phyloP scores from a whole-genome alignment of 2,113 vertebrate species.

The Burhinus oedicnemus region DNA sequence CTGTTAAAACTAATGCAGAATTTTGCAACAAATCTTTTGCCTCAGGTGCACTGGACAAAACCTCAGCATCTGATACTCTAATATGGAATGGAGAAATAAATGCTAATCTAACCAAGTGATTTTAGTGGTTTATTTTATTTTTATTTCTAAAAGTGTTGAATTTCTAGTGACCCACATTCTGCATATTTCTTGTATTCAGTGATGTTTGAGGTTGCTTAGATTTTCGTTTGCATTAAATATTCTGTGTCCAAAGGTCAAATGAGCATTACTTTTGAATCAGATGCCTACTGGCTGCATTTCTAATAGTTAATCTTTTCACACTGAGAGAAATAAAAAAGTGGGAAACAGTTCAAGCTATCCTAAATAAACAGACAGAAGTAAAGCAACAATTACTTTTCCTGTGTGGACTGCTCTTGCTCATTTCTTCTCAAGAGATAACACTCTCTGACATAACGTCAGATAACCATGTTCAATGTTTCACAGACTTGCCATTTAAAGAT shows the following conservation, averaged over 20 bases:
- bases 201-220: constrained; percentile 32
- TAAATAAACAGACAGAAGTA: constrained; percentile 66
- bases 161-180: constrained; percentile 10
- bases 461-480: constrained; percentile 65
- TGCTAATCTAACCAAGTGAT: constrained; percentile 14
- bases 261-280: constrained; percentile 60
- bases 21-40: constrained; percentile 3
- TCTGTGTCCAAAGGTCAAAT: constrained; percentile 62
- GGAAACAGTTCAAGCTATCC: constrained; percentile 9
- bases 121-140: constrained; percentile 25
- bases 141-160: constrained; percentile 34
- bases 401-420: constrained; percentile 47
- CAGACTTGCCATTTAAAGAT: constrained; percentile 64
- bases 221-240: constrained; percentile 57
- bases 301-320: constrained; percentile 66
- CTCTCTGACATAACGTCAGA: constrained; percentile 56
- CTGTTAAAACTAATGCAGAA: background rate
- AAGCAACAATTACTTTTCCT: constrained; percentile 51
- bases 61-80: background rate
- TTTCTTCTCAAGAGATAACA: constrained; percentile 64
- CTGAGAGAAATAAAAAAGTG: constrained; percentile 35
- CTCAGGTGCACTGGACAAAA: background rate
- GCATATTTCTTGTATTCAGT: constrained; percentile 29
- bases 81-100: constrained; percentile 35
- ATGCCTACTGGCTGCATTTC: constrained; percentile 34